These are phyloP conservation scores for Polymixis lichenea DNA, from an alignment of 2,888 invertebrate species.

Conservation along the genomic window DNA sequence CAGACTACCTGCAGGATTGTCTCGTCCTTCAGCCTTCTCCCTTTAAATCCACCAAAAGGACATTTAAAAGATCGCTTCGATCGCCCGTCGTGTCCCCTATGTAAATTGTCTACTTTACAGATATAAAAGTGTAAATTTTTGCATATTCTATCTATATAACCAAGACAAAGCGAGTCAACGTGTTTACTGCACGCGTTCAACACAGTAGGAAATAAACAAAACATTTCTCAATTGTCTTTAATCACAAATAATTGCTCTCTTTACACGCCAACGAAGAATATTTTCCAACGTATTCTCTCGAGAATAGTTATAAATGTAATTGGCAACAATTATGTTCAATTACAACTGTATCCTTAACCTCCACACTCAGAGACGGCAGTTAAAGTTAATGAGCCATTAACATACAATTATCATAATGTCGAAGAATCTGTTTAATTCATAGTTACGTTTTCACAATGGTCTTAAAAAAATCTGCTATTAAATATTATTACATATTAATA, in stretches of 20 bases:
- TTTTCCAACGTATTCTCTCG: conserved; percentile 1
- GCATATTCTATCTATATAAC: no score
- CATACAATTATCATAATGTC: background rate
- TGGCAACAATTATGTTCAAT: conserved; percentile 17
- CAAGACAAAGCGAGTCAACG: background rate
- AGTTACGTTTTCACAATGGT: background rate
- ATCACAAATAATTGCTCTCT: background rate
- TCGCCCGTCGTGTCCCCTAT: no score
- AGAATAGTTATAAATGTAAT: background rate
- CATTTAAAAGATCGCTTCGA: no score
- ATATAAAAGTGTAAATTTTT: no score
- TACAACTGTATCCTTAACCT: background rate
- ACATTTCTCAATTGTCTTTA: background rate
- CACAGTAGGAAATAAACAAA: conserved; percentile 10
- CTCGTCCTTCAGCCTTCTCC: no score
- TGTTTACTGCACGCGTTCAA: background rate
- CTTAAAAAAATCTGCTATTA: no score
- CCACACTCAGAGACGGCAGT: background rate
- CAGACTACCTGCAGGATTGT: no score
- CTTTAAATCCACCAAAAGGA: no score
- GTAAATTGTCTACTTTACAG: no score
- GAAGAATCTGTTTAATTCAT: background rate
- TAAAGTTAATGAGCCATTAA: background rate
- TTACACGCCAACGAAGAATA: background rate
- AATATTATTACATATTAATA: background rate